Evolutionary conservation across 2,113 vertebrate genomes (phyloP), one percentile per base, ranked within the genome.

Genomic region (Marmota monax): DNA sequence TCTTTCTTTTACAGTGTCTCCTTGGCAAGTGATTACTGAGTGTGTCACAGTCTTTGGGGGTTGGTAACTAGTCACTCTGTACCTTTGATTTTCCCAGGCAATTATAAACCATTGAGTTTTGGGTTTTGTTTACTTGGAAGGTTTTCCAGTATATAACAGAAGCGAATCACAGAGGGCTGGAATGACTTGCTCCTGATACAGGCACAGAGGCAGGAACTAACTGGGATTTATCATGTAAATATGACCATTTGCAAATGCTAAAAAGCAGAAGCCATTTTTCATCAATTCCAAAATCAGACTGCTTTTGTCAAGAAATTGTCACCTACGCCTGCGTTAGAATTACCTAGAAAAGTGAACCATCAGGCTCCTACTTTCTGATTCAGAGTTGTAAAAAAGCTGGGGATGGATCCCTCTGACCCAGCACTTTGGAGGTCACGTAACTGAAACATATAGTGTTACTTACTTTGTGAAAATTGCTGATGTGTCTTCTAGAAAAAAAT

Each of bases 231-330:
- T 72, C n/a, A 22, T 76, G 90, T 53, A 93, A 72, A 77, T 12
- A 13, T 23, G 34, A n/a, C 45, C 32, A 32, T 51, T 89, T 78
- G 45, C 51, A 58, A 82, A 94, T 80, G 39, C 69, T 86, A 22
- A 42, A 67, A 88, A 70, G 39, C 5, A 78, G 67, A 94, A 84
- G 32, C 16, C 48, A 53, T 73, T 78, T 67, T 73, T 82, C 29
- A 56, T 84, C 80, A 39, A 45, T 85, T 69, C 48, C 56, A 39
- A 94, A 92, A 53, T 83, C 96, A 63, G 65, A 89, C 29, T 32
- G 48, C 48, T 85, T 94, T 90, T 73, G 45, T 95, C 92, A 94
- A 83, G 80, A 79, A 79, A 45, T 32, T 78, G 34, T 88, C 42
- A 16, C 70, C 3, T 84, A 69, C n/a, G 16, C 72, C 58, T 9